Evolutionary conservation across 1,140 invertebrate species (phyloP).

Genomic region (Drosophila bifasciata): DNA sequence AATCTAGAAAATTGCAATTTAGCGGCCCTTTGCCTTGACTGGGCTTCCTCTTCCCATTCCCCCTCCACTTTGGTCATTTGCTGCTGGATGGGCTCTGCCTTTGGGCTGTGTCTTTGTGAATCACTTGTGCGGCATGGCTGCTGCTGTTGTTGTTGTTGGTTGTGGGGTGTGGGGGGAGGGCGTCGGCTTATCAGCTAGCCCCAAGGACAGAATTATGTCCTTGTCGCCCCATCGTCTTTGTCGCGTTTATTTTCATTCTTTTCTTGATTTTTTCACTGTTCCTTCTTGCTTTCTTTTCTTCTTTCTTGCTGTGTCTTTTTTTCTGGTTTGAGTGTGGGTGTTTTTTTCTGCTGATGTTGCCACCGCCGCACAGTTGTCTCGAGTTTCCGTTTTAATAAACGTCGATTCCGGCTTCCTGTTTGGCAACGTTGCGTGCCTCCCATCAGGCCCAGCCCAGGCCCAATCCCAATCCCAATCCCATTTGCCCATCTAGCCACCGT

Average conservation of each 20-base stretch:
- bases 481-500: slow-evolving; percentile 1
- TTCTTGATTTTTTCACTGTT: slow-evolving; percentile 15
- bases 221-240: slow-evolving; percentile 52
- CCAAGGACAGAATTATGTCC: slow-evolving; percentile 76
- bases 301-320: slow-evolving; percentile 15
- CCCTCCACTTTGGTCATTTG: slow-evolving; percentile 53
- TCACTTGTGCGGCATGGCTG: slow-evolving; percentile 3
- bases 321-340: slow-evolving; percentile 11
- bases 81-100: slow-evolving; percentile 11
- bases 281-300: slow-evolving; percentile 3
- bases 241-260: slow-evolving; percentile 38
- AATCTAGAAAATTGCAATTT: slow-evolving; percentile 81
- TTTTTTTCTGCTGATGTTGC: slow-evolving; percentile 27
- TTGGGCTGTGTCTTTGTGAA: slow-evolving; percentile 11
- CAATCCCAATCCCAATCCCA: no score
- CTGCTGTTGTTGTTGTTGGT: no score
- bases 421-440: slow-evolving; percentile 55
- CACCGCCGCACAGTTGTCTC: slow-evolving; percentile 77
- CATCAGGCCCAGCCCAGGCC: slow-evolving; percentile 2
- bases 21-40: slow-evolving; percentile 56
- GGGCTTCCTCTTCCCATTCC: no score
- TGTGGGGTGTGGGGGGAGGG: slow-evolving; percentile 8
- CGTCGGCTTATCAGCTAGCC: slow-evolving; percentile 53
- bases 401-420: slow-evolving; percentile 82
- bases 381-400: slow-evolving; percentile 82